These are phyloP conservation scores for Varroa destructor DNA, from an alignment of 1,140 invertebrate genomes.

Conservation along the genomic window DNA sequence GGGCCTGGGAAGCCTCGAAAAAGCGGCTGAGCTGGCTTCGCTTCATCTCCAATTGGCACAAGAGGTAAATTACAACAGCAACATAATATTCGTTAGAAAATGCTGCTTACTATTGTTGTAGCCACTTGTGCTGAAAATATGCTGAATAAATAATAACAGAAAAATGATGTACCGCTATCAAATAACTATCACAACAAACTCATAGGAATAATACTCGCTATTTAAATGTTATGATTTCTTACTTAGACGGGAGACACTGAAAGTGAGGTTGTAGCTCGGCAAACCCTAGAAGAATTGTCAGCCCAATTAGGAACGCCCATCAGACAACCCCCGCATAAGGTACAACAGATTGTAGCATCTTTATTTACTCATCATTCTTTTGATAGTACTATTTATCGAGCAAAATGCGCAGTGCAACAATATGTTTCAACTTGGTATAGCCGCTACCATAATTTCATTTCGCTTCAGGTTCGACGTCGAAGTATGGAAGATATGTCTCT, in stretches of 20 bases:
- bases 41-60: background rate
- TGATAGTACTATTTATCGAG: too few relatives aligned
- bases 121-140: background rate
- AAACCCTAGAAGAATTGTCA: constrained; percentile 20
- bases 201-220: too few relatives aligned
- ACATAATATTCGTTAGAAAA: background rate
- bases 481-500: constrained; percentile 94
- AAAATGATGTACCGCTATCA: too few relatives aligned
- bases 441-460: too few relatives aligned
- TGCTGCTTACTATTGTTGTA: background rate
- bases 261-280: background rate
- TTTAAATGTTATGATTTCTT: background rate
- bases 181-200: too few relatives aligned
- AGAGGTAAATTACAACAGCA: background rate
- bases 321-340: constrained; percentile 9
- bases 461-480: constrained; percentile 49
- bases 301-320: constrained; percentile 5
- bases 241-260: constrained; percentile 19
- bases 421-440: too few relatives aligned
- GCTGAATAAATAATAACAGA: too few relatives aligned
- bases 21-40: background rate
- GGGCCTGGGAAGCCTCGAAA: constrained; percentile 17
- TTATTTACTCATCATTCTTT: too few relatives aligned
- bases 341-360: constrained; percentile 22
- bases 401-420: too few relatives aligned